phyloP scores from a whole-genome alignment of 2,888 invertebrate species.

The Eristalis pertinax region DNA sequence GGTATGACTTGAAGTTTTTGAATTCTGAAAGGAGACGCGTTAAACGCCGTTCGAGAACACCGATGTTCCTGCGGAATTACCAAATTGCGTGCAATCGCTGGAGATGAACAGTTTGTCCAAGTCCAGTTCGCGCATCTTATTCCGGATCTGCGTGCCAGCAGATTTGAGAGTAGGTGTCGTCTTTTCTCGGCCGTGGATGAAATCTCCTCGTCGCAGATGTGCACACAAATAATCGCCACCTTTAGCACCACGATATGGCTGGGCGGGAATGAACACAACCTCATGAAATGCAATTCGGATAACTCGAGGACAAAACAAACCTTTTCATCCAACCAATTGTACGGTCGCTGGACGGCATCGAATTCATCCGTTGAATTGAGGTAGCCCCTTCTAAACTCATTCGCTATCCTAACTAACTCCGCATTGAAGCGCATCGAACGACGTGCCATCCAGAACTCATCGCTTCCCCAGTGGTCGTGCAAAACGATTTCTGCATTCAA shows the following conservation, averaged over 20 bases:
- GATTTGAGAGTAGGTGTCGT: conserved; percentile 90
- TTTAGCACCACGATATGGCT: conserved; percentile 82
- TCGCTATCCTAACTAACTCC: conserved; percentile 86
- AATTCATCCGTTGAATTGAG: conserved; percentile 85
- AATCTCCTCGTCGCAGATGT: conserved; percentile 95
- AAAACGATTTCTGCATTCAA: conserved; percentile 91
- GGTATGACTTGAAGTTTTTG: conserved; percentile 78
- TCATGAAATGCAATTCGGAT: too few relatives aligned
- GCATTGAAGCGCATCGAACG: conserved; percentile 95
- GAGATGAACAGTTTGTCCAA: conserved; percentile 89
- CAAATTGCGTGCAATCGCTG: conserved; percentile 88
- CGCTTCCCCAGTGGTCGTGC: conserved; percentile 93
- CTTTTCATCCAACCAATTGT: conserved; percentile 83
- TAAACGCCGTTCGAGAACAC: not conserved
- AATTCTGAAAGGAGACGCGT: conserved; percentile 74
- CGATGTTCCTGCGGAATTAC: conserved; percentile 77
- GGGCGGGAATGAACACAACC: conserved; percentile 62
- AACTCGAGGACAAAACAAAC: conserved; percentile 3
- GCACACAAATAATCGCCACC: conserved; percentile 90
- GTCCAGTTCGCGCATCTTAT: conserved; percentile 83
- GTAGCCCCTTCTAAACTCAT: conserved; percentile 84
- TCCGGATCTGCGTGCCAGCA: conserved; percentile 88
- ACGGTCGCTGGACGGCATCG: conserved; percentile 84
- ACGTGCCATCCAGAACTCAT: conserved; percentile 91
- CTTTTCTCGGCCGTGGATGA: conserved; percentile 87